Percentiles rank a stretch among this genome's conserved stretches.
Conservation (phyloP, 2,113 vertebrate species). For the Hippocampus comes region DNA sequence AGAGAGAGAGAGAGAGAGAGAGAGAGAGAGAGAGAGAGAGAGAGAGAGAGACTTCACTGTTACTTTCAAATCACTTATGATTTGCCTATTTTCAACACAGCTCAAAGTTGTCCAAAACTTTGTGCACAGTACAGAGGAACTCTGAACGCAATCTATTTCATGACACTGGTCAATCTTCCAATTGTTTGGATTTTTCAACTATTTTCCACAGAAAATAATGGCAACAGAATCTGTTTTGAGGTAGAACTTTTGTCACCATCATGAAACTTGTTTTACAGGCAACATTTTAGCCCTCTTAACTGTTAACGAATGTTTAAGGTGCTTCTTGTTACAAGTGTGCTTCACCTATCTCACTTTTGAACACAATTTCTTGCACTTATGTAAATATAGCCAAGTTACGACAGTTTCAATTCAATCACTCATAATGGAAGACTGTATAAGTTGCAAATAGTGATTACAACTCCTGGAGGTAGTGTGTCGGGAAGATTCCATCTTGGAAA, state of each 20-base stretch:
- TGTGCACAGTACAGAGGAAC: not conserved
- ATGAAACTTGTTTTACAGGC: no score
- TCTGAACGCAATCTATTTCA: not conserved
- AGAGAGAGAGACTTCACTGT: conserved; percentile 2
- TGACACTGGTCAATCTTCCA: no score
- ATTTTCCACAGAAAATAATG: no score
- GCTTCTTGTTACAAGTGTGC: not conserved
- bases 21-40: not conserved
- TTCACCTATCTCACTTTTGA: not conserved
- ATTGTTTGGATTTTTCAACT: no score
- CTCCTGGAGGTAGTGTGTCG: not conserved
- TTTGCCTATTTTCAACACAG: not conserved
- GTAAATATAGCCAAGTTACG: not conserved
- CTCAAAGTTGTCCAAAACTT: not conserved
- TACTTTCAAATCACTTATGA: conserved; percentile 18
- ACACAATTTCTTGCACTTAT: not conserved
- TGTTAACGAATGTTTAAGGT: not conserved
- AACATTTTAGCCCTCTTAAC: no score
- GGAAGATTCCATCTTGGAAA: not conserved
- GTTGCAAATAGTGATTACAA: not conserved
- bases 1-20: not conserved
- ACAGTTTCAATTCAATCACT: not conserved
- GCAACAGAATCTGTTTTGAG: no score
- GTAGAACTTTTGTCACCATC: no score
- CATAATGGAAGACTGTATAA: not conserved